A percentile compares a stretch with the other conserved stretches of the same genome.
These are phyloP conservation scores for Amphiura filiformis DNA, from an alignment of 35 echinoderm and acorn worm species.

Conservation along the genomic window DNA sequence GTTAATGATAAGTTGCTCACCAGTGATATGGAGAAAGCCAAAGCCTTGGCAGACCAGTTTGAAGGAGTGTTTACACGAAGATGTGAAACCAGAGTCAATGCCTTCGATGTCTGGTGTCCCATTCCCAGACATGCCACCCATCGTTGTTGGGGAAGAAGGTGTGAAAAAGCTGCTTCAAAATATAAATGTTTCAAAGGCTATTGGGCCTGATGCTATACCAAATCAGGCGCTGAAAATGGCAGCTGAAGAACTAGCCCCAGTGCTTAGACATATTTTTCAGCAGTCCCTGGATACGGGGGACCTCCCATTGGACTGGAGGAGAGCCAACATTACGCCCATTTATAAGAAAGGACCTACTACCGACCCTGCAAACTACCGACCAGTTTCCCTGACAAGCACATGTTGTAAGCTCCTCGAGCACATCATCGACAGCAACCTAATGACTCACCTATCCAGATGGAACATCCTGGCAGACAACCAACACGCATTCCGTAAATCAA, in stretches of 20 bases:
- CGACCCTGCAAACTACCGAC: conserved; percentile 39
- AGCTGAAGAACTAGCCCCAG: conserved; percentile 22
- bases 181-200: conserved; percentile 28
- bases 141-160: not conserved
- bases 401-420: conserved; percentile 48
- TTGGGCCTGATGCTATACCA: conserved; percentile 19
- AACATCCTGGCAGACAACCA: conserved; percentile 19
- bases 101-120: not conserved
- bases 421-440: conserved; percentile 16
- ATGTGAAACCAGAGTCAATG: not conserved
- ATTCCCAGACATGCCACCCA: not conserved
- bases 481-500: conserved; percentile 16
- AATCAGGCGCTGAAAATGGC: conserved; percentile 28
- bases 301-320: conserved; percentile 32
- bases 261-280: conserved; percentile 34
- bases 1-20: not conserved
- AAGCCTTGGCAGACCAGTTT: conserved; percentile 17
- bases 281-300: conserved; percentile 28
- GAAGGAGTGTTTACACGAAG: not conserved
- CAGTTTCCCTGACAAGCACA: conserved; percentile 33
- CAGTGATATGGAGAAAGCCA: conserved; percentile 17
- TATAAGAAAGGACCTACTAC: conserved; percentile 46
- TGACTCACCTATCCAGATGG: not conserved
- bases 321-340: conserved; percentile 29
- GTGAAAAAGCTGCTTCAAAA: conserved; percentile 12